Conservation (phyloP, 1,140 invertebrate species). For the Argopecten irradians region DNA sequence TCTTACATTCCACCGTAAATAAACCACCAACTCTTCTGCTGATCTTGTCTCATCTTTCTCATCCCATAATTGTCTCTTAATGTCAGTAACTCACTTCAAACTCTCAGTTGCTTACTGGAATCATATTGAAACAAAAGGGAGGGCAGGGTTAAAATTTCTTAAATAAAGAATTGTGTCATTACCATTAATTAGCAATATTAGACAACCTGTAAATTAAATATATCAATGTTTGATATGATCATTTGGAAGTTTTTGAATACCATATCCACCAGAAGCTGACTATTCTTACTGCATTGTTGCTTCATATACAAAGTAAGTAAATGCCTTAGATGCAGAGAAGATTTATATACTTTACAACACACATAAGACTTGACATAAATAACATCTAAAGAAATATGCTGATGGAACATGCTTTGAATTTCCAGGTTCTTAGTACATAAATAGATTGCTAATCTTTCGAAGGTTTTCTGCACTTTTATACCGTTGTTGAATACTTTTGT, state of each 20-base stretch:
- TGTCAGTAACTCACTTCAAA: neutral
- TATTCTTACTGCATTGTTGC: neutral
- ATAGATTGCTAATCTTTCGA: neutral
- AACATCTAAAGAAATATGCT: constrained; percentile 1
- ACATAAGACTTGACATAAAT: neutral
- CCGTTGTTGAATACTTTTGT: no score
- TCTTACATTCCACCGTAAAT: neutral
- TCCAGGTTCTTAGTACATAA: neutral
- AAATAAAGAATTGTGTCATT: no score
- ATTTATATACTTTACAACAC: constrained; percentile 2
- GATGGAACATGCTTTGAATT: neutral
- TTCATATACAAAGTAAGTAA: neutral
- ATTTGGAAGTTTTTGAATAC: neutral
- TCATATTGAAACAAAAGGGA: no score
- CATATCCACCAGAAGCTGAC: neutral
- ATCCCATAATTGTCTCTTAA: neutral
- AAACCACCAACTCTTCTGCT: neutral
- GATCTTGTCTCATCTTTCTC: neutral
- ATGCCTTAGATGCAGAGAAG: neutral
- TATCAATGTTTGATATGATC: no score
- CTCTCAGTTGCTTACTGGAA: no score
- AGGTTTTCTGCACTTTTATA: neutral
- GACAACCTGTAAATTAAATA: no score
- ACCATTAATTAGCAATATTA: no score
- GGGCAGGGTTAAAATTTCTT: no score